Conservation (phyloP, 1,140 invertebrate genomes). For the Probaryconus sp. region DNA sequence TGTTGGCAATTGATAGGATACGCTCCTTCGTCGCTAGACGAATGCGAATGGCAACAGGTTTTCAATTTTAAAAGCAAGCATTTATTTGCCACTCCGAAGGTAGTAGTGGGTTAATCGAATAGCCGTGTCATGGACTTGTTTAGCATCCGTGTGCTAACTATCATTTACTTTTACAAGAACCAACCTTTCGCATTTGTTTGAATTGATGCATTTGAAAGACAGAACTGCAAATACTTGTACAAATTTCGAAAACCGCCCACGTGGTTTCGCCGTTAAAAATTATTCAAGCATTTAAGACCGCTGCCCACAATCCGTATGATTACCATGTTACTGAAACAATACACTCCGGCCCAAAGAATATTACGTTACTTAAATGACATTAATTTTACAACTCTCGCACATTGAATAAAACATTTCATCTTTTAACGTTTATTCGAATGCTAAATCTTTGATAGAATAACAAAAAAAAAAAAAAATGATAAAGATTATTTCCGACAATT, state of each 20-base stretch:
- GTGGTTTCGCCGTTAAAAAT: conserved; percentile 17
- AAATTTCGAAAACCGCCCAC: conserved; percentile 48
- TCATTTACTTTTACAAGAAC: conserved; percentile 59
- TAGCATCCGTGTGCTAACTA: conserved; percentile 60
- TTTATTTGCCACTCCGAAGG: conserved; percentile 37
- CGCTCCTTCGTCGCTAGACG: conserved; percentile 1
- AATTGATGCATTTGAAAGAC: conserved; percentile 52
- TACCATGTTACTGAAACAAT: conserved; percentile 42
- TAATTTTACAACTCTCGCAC: too few relatives aligned
- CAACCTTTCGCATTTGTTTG: conserved; percentile 56
- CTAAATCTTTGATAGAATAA: too few relatives aligned
- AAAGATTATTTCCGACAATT: too few relatives aligned
- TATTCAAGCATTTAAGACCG: conserved; percentile 18
- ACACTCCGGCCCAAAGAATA: background rate
- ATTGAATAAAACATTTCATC: too few relatives aligned
- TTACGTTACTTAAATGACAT: conserved; percentile 18
- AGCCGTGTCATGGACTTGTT: conserved; percentile 61
- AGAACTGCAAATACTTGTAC: conserved; percentile 37
- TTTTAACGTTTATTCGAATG: too few relatives aligned
- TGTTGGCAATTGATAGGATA: conserved; percentile 37
- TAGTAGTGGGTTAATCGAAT: conserved; percentile 60
- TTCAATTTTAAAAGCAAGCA: conserved; percentile 27
- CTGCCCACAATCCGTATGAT: conserved; percentile 41
- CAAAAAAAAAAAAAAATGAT: too few relatives aligned
- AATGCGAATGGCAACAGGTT: conserved; percentile 12